A percentile compares a stretch with the other conserved stretches of the same genome.
phyloP scores from a whole-genome alignment of 2,113 vertebrate species.

The Leiothrix lutea region DNA sequence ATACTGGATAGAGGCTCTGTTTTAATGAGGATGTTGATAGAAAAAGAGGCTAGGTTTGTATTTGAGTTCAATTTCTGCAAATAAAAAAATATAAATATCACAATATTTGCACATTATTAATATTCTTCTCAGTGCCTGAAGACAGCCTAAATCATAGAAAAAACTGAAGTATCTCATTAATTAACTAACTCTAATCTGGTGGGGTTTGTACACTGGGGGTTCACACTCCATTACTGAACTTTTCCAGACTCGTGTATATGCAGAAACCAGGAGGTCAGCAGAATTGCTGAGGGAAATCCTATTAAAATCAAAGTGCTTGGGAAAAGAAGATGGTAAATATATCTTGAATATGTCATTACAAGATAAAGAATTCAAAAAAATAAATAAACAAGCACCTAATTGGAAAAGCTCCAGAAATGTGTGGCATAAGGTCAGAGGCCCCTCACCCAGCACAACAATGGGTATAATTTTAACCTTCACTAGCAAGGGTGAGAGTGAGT shows the following conservation, averaged over 20 bases:
- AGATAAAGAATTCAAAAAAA: neutral
- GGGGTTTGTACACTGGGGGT: neutral
- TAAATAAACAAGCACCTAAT: neutral
- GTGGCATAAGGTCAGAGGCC: neutral
- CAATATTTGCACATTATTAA: neutral
- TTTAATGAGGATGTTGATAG: neutral
- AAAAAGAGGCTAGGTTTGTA: neutral
- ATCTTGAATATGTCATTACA: neutral
- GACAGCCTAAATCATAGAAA: constrained; percentile 14
- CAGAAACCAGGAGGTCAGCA: neutral
- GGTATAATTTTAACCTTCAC: neutral
- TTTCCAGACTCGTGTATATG: neutral
- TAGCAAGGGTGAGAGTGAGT: neutral
- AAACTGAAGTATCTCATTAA: constrained; percentile 26
- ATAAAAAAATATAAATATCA: neutral
- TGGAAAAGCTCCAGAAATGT: neutral
- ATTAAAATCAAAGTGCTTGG: neutral
- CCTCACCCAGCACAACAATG: neutral
- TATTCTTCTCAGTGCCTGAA: constrained; percentile 25
- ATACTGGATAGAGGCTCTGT: neutral
- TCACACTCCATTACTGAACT: constrained; percentile 6
- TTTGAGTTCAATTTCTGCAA: constrained; percentile 4
- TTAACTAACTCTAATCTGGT: constrained; percentile 27
- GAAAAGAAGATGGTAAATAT: neutral
- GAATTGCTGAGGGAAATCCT: constrained; percentile 14